These are phyloP conservation scores for Epiblema foenella DNA, from an alignment of 2,888 invertebrate species.

Conservation along the genomic window DNA sequence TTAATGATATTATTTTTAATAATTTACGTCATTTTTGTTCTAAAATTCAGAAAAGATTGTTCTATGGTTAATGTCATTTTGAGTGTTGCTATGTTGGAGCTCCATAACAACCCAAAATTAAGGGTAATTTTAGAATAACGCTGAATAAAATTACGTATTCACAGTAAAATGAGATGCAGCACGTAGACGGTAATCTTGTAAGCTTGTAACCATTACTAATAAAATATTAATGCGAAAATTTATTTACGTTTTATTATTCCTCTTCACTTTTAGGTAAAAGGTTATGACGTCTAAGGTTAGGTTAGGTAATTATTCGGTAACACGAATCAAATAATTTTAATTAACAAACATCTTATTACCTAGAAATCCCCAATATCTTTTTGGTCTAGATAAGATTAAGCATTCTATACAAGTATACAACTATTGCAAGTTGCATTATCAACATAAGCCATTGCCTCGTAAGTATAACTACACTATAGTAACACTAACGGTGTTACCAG, in stretches of 20 bases:
- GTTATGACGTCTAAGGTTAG: not conserved
- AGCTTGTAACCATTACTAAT: conserved; percentile 16
- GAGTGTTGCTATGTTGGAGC: conserved; percentile 22
- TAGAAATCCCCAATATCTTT: too few relatives aligned
- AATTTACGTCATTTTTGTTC: not conserved
- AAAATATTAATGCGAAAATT: conserved; percentile 8
- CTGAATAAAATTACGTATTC: conserved; percentile 17
- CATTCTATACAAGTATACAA: too few relatives aligned
- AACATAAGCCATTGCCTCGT: conserved; percentile 3
- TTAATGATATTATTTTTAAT: conserved; percentile 44
- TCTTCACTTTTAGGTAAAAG: not conserved
- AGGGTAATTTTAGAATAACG: conserved; percentile 24
- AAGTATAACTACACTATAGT: conserved; percentile 27
- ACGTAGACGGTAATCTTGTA: conserved; percentile 22
- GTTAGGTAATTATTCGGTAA: too few relatives aligned
- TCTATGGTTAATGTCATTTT: conserved; percentile 28
- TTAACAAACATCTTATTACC: too few relatives aligned
- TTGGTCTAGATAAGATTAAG: too few relatives aligned
- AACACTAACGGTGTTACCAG: conserved; percentile 34
- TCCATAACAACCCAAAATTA: conserved; percentile 9
- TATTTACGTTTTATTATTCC: not conserved
- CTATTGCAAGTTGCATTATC: too few relatives aligned
- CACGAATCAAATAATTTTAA: too few relatives aligned
- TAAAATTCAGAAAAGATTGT: conserved; percentile 6
- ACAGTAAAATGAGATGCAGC: conserved; percentile 16